phyloP scores from a whole-genome alignment of 1,140 invertebrate genomes.

The Sarcophaga bullata region DNA sequence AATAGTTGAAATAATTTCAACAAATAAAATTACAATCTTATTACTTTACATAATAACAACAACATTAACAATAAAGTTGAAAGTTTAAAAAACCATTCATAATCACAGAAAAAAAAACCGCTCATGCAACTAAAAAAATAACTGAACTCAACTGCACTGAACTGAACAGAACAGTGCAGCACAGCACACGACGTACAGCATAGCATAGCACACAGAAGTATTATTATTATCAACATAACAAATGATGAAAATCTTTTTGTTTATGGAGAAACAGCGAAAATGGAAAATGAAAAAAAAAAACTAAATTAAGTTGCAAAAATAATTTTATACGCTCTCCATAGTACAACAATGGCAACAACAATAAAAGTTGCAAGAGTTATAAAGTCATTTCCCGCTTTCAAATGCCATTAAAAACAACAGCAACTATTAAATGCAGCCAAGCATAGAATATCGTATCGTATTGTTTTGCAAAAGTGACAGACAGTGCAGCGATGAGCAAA shows the following conservation, averaged over 20 bases:
- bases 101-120: no score
- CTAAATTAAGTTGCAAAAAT: no score
- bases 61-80: conserved; percentile 5
- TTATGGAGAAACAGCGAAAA: no score
- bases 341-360: background rate
- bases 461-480: background rate
- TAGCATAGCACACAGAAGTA: no score
- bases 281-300: no score
- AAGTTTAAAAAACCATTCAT: background rate
- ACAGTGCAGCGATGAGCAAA: no score
- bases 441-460: conserved; percentile 3
- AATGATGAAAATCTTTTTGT: no score
- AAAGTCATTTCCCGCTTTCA: background rate
- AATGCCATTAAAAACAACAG: background rate
- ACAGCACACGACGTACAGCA: background rate
- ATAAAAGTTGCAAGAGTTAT: conserved; percentile 7
- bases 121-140: background rate
- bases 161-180: background rate
- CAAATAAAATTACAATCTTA: background rate
- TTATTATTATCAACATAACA: no score
- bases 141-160: background rate
- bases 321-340: background rate
- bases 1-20: background rate
- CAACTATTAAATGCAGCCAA: conserved; percentile 8
- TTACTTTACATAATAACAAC: background rate